A percentile compares a stretch with the other conserved stretches of the same genome.
Evolutionary conservation across 1,140 invertebrate species (phyloP).

Genomic region (Nephotettix cincticeps): DNA sequence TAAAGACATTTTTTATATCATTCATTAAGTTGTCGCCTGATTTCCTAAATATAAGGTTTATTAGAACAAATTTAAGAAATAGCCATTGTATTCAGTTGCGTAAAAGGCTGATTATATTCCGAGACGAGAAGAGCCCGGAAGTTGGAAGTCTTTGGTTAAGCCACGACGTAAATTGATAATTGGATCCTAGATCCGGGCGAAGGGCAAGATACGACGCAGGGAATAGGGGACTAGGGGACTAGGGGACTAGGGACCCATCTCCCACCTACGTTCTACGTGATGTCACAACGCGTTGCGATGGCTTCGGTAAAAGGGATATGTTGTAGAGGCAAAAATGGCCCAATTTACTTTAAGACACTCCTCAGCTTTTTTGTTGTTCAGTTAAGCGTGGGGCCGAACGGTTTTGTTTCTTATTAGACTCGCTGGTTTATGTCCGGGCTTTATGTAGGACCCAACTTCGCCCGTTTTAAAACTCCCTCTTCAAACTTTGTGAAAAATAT

Average conservation of each 20-base stretch:
- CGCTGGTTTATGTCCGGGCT: not conserved
- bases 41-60: no score
- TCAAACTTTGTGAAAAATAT: not conserved
- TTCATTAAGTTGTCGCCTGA: no score
- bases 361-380: constrained; percentile 12
- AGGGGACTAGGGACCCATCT: not conserved
- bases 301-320: constrained; percentile 15
- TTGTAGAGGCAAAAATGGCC: constrained; percentile 19
- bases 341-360: constrained; percentile 25
- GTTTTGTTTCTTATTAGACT: constrained; percentile 19
- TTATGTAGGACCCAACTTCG: constrained; percentile 3
- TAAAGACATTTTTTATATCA: no score
- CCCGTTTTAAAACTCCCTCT: not conserved
- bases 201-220: not conserved
- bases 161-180: constrained; percentile 3
- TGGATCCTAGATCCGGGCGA: not conserved
- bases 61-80: no score
- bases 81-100: no score
- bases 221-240: not conserved
- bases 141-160: not conserved
- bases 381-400: not conserved
- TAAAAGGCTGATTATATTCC: no score
- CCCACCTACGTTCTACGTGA: not conserved
- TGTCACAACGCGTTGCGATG: not conserved
- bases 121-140: no score